phyloP scores from a whole-genome alignment of 2,797 vertebrate genomes.

The Tiaroga cobitis region DNA sequence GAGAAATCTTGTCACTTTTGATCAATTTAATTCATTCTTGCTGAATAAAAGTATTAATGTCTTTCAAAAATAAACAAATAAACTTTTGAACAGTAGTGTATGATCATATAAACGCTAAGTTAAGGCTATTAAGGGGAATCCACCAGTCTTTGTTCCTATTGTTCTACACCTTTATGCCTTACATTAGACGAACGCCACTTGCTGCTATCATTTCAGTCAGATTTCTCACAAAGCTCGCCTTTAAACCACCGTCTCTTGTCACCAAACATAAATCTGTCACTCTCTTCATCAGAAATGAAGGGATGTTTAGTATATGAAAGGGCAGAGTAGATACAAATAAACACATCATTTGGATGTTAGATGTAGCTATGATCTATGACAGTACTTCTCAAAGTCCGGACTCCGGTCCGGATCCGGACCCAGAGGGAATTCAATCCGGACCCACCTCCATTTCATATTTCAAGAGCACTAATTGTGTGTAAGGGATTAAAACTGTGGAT shows the following conservation, averaged over 20 bases:
- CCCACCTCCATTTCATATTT: too few species aligned
- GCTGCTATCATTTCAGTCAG: not conserved
- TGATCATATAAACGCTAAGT: not conserved
- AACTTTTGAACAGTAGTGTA: not conserved
- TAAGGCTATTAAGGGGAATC: not conserved
- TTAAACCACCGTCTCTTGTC: not conserved
- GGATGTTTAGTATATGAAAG: constrained; percentile 7
- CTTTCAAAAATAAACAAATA: not conserved
- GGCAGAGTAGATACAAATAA: not conserved
- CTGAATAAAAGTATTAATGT: not conserved
- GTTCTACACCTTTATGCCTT: not conserved
- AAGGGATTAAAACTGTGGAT: too few species aligned
- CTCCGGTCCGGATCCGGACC: too few species aligned
- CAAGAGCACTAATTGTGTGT: too few species aligned
- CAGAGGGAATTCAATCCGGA: too few species aligned
- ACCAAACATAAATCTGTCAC: constrained; percentile 15
- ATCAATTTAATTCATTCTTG: not conserved
- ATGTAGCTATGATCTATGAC: not conserved
- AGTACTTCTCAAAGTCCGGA: too few species aligned
- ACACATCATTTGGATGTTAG: not conserved
- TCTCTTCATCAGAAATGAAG: not conserved
- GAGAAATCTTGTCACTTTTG: not conserved
- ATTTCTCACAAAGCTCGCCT: not conserved
- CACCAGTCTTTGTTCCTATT: not conserved
- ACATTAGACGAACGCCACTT: not conserved